Evolutionary conservation across 1,140 invertebrate genomes (phyloP), one percentile per base, ranked within the genome.

Genomic region (Aplysia californica): DNA sequence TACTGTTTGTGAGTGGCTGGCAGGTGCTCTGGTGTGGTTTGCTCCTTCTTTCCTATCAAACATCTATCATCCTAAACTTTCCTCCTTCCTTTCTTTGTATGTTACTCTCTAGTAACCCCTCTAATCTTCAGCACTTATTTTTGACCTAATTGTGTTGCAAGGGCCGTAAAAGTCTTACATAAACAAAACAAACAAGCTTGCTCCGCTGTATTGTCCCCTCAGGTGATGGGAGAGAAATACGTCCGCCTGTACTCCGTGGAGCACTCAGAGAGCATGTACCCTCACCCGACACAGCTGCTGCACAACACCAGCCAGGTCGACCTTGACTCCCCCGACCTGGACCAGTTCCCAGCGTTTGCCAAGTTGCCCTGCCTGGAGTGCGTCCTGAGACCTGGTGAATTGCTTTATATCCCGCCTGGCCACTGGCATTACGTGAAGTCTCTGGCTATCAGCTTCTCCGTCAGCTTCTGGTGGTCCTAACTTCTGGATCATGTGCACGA

Each of bases 171-270:
- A n/a, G n/a, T n/a, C n/a, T n/a, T n/a, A n/a, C n/a, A n/a, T n/a
- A n/a, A n/a, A n/a, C n/a, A n/a, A n/a, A n/a, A n/a, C n/a, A n/a
- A n/a, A n/a, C n/a, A n/a, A n/a, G n/a, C n/a, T n/a, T n/a, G n/a
- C n/a, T n/a, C n/a, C n/a, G n/a, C n/a, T n/a, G n/a, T n/a, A n/a
- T n/a, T n/a, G n/a, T n/a, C n/a, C n/a, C n/a, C n/a, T 18, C 59
- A 68, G 94, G 78, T 93, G 10, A 68, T 97, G 85, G 98, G 97
- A 0, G 91, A 91, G 64, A 99, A 99, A 89, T 93, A 93, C 84
- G 90, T 99, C 44, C 92, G 96, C 74, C 89, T 99, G 35, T 98
- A 95, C 87, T 88, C 93, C 55, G 93, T 94, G 1, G 85, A 93
- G 59, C 93, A 96, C 83, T 92, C 93, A 1, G 77, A 91, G 6